Evolutionary conservation across 2,113 vertebrate genomes (phyloP), one percentile per base, ranked within the genome.

Genomic region (Caretta caretta): DNA sequence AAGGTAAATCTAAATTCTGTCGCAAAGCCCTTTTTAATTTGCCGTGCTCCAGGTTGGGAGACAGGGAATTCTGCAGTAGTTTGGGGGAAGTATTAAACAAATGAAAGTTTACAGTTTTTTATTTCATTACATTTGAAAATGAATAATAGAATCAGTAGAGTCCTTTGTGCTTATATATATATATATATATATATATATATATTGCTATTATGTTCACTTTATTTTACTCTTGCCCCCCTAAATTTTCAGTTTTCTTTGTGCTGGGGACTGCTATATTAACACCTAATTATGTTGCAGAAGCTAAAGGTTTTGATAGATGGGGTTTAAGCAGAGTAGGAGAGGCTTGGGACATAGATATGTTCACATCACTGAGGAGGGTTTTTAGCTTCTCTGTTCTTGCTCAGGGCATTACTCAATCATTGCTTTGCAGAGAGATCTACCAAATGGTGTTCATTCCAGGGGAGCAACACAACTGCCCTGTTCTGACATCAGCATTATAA

Each of bases 211-310:
- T 46, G 91, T 75, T 92, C 87, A 92, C 25, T 80, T 81, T 59
- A 94, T 91, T 95, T 96, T 95, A 91, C 92, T 86, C 93, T 93
- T 57, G 24, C 25, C 86, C 62, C n/a, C 78, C 79, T 91, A 25
- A 57, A 95, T 96, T 96, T 97, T 20, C 65, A 69, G 35, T 17
- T 69, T 69, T n/a, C 35, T 69, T n/a, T 69, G 35, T 69, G 35
- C 31, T 65, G 59, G 59, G 29, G 31, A 89, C 89, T 97, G 92
- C 83, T 95, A 81, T 95, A 48, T 72, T 84, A 86, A 91, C 65
- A 79, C 95, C 83, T 96, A 96, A 97, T 94, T 96, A 93, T 54
- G 9, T 46, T 46, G 72, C 72, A 46, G 72, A 76, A 46, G 12
- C 72, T 42, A 24, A 93, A 85, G 72, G 57, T 88, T 92, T 86